phyloP scores from a whole-genome alignment of 2,797 vertebrate genomes.

The Pipistrellus kuhlii region DNA sequence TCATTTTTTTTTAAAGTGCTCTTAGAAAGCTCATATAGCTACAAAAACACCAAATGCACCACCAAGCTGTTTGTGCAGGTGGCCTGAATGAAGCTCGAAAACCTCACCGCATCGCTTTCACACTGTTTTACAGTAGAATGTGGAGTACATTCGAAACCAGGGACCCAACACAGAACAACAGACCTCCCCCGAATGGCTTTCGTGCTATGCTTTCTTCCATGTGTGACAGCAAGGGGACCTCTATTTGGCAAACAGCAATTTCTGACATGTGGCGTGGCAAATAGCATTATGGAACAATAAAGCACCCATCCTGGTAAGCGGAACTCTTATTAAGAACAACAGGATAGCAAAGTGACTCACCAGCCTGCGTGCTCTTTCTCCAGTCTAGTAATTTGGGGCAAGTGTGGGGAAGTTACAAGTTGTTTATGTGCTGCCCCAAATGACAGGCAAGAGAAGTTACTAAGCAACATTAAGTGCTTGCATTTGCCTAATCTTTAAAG shows the following conservation, averaged over 20 bases:
- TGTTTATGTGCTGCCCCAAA: conserved; percentile 66
- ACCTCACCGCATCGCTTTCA: background rate
- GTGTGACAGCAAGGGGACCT: background rate
- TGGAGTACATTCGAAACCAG: background rate
- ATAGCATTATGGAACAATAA: conserved; percentile 64
- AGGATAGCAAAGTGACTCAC: conserved; percentile 74
- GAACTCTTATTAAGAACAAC: conserved; percentile 72
- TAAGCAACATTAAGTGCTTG: conserved; percentile 79
- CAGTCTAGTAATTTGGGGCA: conserved; percentile 74
- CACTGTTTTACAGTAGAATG: background rate
- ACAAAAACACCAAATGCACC: background rate
- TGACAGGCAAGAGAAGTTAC: conserved; percentile 78
- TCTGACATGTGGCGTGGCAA: conserved; percentile 31
- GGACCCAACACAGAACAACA: background rate
- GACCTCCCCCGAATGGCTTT: background rate
- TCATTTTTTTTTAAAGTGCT: background rate
- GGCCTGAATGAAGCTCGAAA: background rate
- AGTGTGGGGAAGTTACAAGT: conserved; percentile 72
- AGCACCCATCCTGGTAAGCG: conserved; percentile 55
- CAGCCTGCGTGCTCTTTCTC: conserved; percentile 48
- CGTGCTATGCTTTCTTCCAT: background rate
- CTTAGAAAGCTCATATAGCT: background rate
- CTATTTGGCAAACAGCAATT: conserved; percentile 64
- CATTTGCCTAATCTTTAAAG: conserved; percentile 72
- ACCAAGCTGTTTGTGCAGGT: background rate